These are phyloP conservation scores for Verasper variegatus DNA, from an alignment of 2,113 vertebrate genomes.

Conservation along the genomic window DNA sequence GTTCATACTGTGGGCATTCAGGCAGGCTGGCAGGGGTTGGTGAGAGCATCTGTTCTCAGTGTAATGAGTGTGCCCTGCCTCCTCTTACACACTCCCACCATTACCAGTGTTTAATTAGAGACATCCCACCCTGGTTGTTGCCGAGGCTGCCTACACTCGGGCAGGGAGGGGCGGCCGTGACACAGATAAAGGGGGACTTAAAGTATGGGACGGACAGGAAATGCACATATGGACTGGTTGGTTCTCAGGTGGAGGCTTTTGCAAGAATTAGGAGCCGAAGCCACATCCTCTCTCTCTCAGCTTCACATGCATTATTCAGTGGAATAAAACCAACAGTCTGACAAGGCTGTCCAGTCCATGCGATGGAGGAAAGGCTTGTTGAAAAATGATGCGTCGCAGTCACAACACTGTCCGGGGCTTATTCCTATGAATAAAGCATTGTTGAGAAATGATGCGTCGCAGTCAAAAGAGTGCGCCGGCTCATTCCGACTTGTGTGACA, in stretches of 20 bases:
- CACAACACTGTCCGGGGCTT: constrained; percentile 2
- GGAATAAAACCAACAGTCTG: constrained; percentile 29
- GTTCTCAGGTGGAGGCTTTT: not conserved
- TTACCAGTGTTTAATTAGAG: constrained; percentile 80
- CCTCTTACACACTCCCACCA: constrained; percentile 69
- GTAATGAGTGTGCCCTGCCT: constrained; percentile 61
- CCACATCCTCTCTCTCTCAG: constrained; percentile 14
- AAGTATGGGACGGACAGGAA: not conserved
- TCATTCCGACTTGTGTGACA: constrained; percentile 2
- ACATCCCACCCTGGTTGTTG: constrained; percentile 64
- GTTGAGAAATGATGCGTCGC: not conserved
- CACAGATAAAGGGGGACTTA: not conserved
- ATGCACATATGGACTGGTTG: not conserved
- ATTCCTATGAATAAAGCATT: not conserved
- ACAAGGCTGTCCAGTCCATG: constrained; percentile 19
- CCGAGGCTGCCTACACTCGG: constrained; percentile 48
- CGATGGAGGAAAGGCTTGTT: constrained; percentile 3
- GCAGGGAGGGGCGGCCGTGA: constrained; percentile 4
- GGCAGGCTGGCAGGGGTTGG: constrained; percentile 66
- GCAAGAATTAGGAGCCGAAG: not conserved
- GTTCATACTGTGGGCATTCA: constrained; percentile 59
- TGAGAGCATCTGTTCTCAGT: constrained; percentile 77
- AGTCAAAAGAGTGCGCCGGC: not conserved
- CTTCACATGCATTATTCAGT: constrained; percentile 46
- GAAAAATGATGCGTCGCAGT: constrained; percentile 16